Percentiles rank a stretch among this genome's conserved stretches.
Evolutionary conservation across 30 jellyfish, hydroid and myxozoan genomes (phyloP).

Genomic region (Aurelia sp.): DNA sequence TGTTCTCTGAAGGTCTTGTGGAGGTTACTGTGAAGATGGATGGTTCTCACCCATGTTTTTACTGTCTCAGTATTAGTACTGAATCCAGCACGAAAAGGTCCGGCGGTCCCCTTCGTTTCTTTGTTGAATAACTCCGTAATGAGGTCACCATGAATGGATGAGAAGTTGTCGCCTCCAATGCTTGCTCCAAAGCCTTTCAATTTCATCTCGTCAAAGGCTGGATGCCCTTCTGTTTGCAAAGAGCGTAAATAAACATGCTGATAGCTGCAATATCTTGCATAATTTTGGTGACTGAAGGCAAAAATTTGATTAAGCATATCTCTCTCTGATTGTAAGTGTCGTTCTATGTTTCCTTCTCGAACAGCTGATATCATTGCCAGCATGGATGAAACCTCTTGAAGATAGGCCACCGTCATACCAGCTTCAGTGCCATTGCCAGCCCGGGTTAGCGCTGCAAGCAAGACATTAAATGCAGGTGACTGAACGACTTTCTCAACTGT

Average conservation of each 20-base stretch:
- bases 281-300: constrained; percentile 64
- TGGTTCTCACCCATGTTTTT: constrained; percentile 53
- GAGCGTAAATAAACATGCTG: constrained; percentile 33
- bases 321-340: constrained; percentile 48
- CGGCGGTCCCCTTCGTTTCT: constrained; percentile 61
- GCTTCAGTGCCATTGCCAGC: constrained; percentile 28
- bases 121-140: constrained; percentile 61
- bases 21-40: constrained; percentile 54
- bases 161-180: constrained; percentile 38
- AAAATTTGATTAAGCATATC: constrained; percentile 21
- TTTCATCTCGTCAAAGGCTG: constrained; percentile 47
- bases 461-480: neutral
- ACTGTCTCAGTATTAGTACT: constrained; percentile 42
- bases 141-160: constrained; percentile 64
- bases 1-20: constrained; percentile 27
- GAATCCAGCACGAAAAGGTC: constrained; percentile 54
- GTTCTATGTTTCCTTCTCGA: constrained; percentile 46
- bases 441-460: neutral
- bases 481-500: constrained; percentile 30
- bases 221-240: constrained; percentile 32
- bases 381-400: constrained; percentile 56
- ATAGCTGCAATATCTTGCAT: constrained; percentile 58
- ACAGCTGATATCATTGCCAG: constrained; percentile 56
- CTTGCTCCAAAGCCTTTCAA: constrained; percentile 44
- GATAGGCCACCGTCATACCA: constrained; percentile 21